phyloP scores from a whole-genome alignment of 2,888 invertebrate genomes.

The Eupithecia pulchellata region DNA sequence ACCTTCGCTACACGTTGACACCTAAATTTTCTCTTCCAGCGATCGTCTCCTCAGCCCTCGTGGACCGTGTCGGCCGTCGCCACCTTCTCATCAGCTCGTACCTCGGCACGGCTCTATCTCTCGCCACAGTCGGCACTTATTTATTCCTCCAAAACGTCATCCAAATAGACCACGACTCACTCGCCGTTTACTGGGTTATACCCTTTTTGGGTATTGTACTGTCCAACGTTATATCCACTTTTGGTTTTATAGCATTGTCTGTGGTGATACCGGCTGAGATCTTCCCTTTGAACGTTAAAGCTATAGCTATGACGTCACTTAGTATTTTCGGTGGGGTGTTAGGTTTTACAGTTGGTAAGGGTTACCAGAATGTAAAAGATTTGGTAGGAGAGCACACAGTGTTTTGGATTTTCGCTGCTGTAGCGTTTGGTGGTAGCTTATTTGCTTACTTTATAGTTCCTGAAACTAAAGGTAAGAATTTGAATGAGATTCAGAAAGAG shows the following conservation, averaged over 20 bases:
- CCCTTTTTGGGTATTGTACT: conserved; percentile 68
- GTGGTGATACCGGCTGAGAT: conserved; percentile 80
- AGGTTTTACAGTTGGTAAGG: conserved; percentile 73
- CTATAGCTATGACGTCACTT: conserved; percentile 75
- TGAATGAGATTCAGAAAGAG: conserved; percentile 79
- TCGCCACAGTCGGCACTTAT: conserved; percentile 59
- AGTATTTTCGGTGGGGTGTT: conserved; percentile 72
- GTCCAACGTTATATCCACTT: conserved; percentile 56
- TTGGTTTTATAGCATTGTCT: conserved; percentile 76
- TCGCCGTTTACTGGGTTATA: conserved; percentile 52
- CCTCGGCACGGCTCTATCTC: conserved; percentile 56
- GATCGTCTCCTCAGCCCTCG: conserved; percentile 56
- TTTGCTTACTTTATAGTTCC: conserved; percentile 74
- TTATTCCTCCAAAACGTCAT: conserved; percentile 58
- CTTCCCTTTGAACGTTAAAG: conserved; percentile 82
- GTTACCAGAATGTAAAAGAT: conserved; percentile 75
- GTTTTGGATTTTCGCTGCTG: conserved; percentile 74
- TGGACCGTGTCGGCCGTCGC: conserved; percentile 66
- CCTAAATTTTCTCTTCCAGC: conserved; percentile 47
- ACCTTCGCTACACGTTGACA: background rate
- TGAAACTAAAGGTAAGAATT: conserved; percentile 82
- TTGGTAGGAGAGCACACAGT: conserved; percentile 68
- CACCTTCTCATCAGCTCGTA: conserved; percentile 69
- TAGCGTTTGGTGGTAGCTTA: conserved; percentile 69
- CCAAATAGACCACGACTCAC: conserved; percentile 27